These are phyloP conservation scores for Hippopotamyrus pictus DNA, from an alignment of 2,797 vertebrate genomes.

Conservation along the genomic window DNA sequence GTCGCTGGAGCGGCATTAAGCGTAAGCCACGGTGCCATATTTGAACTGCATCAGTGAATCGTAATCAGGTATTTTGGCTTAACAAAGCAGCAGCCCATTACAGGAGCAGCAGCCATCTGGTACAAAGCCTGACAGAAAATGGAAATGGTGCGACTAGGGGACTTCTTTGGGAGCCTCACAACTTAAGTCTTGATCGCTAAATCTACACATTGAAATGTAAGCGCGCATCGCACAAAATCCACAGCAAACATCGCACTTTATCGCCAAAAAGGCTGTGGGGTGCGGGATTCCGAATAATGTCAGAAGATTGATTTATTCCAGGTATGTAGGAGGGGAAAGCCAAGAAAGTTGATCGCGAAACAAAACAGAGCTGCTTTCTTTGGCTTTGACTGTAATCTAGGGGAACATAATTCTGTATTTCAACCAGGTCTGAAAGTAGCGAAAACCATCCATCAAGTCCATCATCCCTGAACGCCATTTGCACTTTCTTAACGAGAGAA, in stretches of 20 bases:
- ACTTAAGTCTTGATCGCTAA: slow-evolving; percentile 88
- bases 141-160: slow-evolving; percentile 38
- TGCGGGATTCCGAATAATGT: slow-evolving; percentile 55
- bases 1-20: slow-evolving; percentile 92
- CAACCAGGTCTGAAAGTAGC: slow-evolving; percentile 49
- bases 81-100: slow-evolving; percentile 74
- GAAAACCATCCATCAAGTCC: slow-evolving; percentile 20
- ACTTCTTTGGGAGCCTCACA: slow-evolving; percentile 73
- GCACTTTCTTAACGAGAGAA: slow-evolving; percentile 37
- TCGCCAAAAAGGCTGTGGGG: slow-evolving; percentile 63
- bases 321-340: neutral
- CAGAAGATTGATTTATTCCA: neutral
- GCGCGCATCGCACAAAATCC: slow-evolving; percentile 82
- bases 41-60: slow-evolving; percentile 85
- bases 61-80: slow-evolving; percentile 98
- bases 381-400: neutral
- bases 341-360: neutral
- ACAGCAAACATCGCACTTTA: slow-evolving; percentile 77
- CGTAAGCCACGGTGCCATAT: slow-evolving; percentile 82
- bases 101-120: slow-evolving; percentile 79
- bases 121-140: slow-evolving; percentile 32
- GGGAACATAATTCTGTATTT: neutral
- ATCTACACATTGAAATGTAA: slow-evolving; percentile 95
- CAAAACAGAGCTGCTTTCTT: neutral
- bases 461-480: neutral